These are phyloP conservation scores for Siphonodentalium dalli DNA, from an alignment of 2,888 invertebrate genomes.

Conservation along the genomic window DNA sequence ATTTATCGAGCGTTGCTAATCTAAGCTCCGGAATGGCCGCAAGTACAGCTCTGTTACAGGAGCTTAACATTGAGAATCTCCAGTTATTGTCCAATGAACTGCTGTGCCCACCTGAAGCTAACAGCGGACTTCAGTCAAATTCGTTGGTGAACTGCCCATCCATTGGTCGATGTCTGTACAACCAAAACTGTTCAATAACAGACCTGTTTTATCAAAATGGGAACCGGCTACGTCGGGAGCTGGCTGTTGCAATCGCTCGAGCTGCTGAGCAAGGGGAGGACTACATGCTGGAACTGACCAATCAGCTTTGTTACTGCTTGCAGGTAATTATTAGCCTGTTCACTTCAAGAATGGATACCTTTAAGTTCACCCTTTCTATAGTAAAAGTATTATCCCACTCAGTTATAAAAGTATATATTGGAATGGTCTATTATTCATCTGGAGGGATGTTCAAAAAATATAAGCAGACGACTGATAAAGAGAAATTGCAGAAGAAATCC, in stretches of 20 bases:
- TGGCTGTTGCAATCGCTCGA: constrained; percentile 58
- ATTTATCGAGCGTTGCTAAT: constrained; percentile 42
- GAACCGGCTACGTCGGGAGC: constrained; percentile 51
- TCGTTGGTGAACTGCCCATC: constrained; percentile 42
- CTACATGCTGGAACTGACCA: constrained; percentile 61
- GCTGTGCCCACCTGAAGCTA: constrained; percentile 50
- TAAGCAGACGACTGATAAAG: too few species aligned
- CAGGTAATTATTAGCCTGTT: too few species aligned
- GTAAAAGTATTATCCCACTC: too few species aligned
- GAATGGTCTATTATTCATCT: too few species aligned
- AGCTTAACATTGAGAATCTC: constrained; percentile 64
- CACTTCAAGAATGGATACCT: too few species aligned
- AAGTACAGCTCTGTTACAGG: constrained; percentile 56
- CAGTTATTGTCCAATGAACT: constrained; percentile 62
- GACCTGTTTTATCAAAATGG: constrained; percentile 56
- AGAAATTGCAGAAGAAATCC: too few species aligned
- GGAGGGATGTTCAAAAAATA: too few species aligned
- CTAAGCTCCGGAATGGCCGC: constrained; percentile 56
- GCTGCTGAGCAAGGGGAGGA: constrained; percentile 63
- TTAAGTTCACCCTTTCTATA: too few species aligned
- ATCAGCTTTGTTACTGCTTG: constrained; percentile 61
- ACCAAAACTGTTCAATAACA: constrained; percentile 48
- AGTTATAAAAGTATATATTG: too few species aligned
- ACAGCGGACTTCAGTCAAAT: constrained; percentile 48
- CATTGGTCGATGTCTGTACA: constrained; percentile 46